Conservation (phyloP, 1,140 invertebrate species). For the Mactra quadrangularis region DNA sequence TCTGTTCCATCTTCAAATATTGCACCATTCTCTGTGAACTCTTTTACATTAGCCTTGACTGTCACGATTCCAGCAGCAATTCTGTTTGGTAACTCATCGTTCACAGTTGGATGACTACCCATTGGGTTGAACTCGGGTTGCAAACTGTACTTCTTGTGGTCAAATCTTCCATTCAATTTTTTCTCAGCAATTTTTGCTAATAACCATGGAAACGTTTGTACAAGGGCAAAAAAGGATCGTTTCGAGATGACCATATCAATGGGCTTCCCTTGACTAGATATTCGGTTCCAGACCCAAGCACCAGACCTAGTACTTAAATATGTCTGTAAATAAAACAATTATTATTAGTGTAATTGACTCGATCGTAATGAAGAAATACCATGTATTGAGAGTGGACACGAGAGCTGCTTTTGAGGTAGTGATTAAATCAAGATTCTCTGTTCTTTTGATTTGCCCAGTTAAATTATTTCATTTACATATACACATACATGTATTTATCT, state of each 20-base stretch:
- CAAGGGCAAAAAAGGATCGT: not conserved
- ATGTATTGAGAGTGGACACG: no score
- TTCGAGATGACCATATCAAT: constrained; percentile 62
- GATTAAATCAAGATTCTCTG: no score
- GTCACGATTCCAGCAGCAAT: constrained; percentile 83
- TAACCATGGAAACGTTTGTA: not conserved
- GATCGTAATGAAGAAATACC: no score
- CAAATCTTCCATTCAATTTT: constrained; percentile 80
- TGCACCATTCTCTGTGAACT: constrained; percentile 77
- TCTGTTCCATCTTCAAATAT: constrained; percentile 80
- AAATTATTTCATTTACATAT: no score
- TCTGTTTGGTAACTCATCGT: constrained; percentile 85
- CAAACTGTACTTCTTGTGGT: constrained; percentile 82
- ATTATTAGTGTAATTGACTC: no score
- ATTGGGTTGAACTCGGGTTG: constrained; percentile 83
- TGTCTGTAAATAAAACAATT: constrained; percentile 73
- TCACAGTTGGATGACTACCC: constrained; percentile 84
- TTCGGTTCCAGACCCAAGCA: constrained; percentile 84
- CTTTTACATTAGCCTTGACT: constrained; percentile 77
- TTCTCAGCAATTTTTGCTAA: not conserved
- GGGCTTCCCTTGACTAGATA: constrained; percentile 75
- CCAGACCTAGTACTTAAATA: constrained; percentile 85
- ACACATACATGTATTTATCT: no score
- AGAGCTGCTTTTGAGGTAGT: no score
- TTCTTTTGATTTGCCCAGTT: no score